Evolutionary conservation across 2,888 invertebrate genomes (phyloP).

Genomic region (Machimus atricapillus): DNA sequence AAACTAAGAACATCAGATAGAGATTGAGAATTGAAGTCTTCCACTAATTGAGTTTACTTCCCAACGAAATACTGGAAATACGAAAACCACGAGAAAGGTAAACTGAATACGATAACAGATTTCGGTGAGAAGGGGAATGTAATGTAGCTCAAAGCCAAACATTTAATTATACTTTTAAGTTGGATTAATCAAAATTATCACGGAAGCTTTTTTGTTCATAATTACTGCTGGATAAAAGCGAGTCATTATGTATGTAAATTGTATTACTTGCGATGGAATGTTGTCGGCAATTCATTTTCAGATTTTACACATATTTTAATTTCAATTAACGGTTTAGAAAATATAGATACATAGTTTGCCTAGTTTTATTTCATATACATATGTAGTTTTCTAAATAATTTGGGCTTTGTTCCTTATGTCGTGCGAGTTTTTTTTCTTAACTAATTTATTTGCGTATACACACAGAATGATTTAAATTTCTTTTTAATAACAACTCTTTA

Average conservation of each 20-base stretch:
- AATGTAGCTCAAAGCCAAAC: background rate
- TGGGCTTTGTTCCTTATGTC: background rate
- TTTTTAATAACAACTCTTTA: background rate
- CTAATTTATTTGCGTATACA: background rate
- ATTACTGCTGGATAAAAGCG: background rate
- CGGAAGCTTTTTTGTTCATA: background rate
- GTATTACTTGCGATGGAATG: background rate
- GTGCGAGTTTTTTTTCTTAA: background rate
- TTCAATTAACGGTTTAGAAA: background rate
- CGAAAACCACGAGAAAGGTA: background rate
- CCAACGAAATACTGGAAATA: background rate
- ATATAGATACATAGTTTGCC: background rate
- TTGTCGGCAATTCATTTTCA: background rate
- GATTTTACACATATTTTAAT: background rate
- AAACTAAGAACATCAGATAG: too few species aligned
- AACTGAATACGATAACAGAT: background rate
- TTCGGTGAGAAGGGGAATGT: background rate
- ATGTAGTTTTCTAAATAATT: background rate
- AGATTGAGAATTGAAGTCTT: too few species aligned
- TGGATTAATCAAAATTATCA: background rate
- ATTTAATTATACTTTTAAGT: background rate
- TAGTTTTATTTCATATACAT: background rate
- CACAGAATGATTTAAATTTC: background rate
- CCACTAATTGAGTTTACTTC: background rate
- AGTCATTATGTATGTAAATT: background rate